Evolutionary conservation across 2,113 vertebrate species (phyloP).

Genomic region (Charina bottae): DNA sequence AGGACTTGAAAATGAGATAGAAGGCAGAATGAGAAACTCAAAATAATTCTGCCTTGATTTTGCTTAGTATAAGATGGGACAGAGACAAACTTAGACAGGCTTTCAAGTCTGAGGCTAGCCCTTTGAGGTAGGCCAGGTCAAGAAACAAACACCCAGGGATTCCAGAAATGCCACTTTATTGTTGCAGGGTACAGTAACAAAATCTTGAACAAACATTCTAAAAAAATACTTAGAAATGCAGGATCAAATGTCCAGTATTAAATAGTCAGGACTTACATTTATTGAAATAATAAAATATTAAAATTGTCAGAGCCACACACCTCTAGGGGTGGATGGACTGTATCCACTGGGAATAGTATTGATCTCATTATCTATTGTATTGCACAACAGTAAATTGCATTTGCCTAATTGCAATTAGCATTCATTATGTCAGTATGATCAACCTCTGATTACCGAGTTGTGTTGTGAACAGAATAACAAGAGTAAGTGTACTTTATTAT

Average conservation of each 20-base stretch:
- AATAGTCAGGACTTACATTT: neutral
- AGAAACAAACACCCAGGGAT: neutral
- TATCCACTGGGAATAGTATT: neutral
- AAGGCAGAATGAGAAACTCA: neutral
- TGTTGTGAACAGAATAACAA: neutral
- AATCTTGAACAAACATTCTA: neutral
- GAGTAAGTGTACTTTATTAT: neutral
- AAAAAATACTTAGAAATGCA: neutral
- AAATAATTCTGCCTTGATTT: neutral
- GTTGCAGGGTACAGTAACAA: neutral
- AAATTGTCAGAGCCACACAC: neutral
- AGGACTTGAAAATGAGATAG: neutral
- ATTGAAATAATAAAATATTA: neutral
- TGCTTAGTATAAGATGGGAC: neutral
- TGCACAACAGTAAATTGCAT: neutral
- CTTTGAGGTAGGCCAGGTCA: neutral
- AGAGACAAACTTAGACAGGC: neutral
- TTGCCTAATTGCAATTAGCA: conserved; percentile 41
- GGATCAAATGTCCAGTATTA: neutral
- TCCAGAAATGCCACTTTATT: neutral
- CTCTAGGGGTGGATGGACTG: neutral
- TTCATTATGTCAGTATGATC: conserved; percentile 21
- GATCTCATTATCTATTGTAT: conserved; percentile 14
- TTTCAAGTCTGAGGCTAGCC: neutral
- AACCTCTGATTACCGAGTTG: conserved; percentile 22